A percentile compares a stretch with the other conserved stretches of the same genome.
These are phyloP conservation scores for Acrobasis suavella DNA, from an alignment of 2,888 invertebrate genomes.

Conservation along the genomic window DNA sequence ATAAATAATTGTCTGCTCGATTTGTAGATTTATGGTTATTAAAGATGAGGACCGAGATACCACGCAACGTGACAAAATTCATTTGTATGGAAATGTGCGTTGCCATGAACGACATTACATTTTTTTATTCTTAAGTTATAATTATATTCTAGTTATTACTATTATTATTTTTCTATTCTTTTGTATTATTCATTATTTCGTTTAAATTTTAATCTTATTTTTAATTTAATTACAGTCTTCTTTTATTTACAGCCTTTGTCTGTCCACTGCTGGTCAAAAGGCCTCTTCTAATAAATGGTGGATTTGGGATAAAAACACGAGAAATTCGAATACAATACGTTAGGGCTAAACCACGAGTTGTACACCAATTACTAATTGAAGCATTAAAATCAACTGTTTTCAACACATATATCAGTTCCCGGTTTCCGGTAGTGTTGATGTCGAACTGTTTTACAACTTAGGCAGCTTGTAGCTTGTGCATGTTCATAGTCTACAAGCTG, in stretches of 20 bases:
- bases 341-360: too few relatives aligned
- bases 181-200: too few relatives aligned
- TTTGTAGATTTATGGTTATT: conserved; percentile 79
- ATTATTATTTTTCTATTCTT: too few relatives aligned
- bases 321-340: too few relatives aligned
- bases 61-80: conserved; percentile 64
- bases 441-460: neutral
- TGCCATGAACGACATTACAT: conserved; percentile 25
- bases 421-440: neutral
- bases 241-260: too few relatives aligned
- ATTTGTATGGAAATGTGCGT: conserved; percentile 74
- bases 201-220: too few relatives aligned
- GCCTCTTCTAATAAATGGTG: too few relatives aligned
- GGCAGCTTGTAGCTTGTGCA: too few relatives aligned
- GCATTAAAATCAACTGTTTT: neutral
- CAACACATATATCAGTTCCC: neutral
- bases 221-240: too few relatives aligned
- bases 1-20: conserved; percentile 67
- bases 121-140: neutral
- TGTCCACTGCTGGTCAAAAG: too few relatives aligned
- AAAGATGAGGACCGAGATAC: conserved; percentile 67
- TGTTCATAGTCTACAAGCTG: neutral
- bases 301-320: too few relatives aligned
- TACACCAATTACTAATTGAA: neutral
- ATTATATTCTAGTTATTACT: too few relatives aligned